phyloP scores from a whole-genome alignment of 2,113 vertebrate genomes.

The Corythornis cristatus region DNA sequence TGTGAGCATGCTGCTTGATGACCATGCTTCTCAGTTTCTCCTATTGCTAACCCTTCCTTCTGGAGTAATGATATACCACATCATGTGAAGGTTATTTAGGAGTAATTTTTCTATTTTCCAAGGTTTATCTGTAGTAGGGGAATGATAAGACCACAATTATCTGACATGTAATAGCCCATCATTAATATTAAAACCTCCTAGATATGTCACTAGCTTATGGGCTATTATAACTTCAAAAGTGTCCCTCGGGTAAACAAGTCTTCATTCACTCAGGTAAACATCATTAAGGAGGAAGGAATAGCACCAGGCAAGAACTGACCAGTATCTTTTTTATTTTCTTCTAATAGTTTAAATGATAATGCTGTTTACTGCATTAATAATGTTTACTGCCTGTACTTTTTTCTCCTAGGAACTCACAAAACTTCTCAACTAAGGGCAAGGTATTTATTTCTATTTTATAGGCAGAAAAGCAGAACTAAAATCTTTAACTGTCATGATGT shows the following conservation, averaged over 20 bases:
- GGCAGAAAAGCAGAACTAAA: neutral
- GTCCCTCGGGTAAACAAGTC: neutral
- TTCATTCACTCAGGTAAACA: constrained; percentile 4
- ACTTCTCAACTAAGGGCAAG: neutral
- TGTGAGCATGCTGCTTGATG: neutral
- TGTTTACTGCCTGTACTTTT: neutral
- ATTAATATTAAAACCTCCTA: neutral
- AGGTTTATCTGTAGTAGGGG: neutral
- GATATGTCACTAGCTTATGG: neutral
- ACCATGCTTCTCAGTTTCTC: neutral
- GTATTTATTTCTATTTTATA: neutral
- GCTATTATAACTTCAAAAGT: neutral
- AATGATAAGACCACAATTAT: constrained; percentile 1
- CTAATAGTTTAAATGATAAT: neutral
- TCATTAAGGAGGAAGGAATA: neutral
- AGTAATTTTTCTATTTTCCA: neutral
- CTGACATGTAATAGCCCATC: neutral
- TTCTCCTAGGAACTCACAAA: neutral
- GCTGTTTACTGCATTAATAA: neutral
- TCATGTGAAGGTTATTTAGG: neutral
- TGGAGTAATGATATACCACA: neutral
- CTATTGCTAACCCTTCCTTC: neutral
- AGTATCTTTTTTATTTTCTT: neutral
- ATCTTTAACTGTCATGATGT: neutral
- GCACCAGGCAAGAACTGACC: neutral